Percentiles rank a stretch among this genome's conserved stretches.
Evolutionary conservation across 2,888 invertebrate genomes (phyloP).

Genomic region (Trachelus iudaicus): DNA sequence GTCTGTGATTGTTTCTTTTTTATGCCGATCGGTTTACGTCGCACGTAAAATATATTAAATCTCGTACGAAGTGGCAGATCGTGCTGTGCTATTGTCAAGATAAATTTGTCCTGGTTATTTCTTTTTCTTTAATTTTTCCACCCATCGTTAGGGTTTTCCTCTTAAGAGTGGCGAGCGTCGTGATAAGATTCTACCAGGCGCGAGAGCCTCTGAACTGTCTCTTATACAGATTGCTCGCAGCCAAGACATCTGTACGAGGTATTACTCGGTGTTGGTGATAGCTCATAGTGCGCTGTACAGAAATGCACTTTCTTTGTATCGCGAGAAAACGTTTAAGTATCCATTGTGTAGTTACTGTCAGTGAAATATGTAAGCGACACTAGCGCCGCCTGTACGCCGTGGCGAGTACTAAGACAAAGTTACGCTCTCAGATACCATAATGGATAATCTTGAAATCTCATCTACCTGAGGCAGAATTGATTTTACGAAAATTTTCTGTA

Average conservation of each 20-base stretch:
- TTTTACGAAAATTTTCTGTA: background rate
- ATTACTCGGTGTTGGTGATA: background rate
- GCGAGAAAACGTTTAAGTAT: background rate
- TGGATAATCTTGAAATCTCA: background rate
- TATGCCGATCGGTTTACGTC: background rate
- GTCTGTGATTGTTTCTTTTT: background rate
- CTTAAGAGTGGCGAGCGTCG: background rate
- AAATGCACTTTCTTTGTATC: background rate
- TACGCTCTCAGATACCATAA: background rate
- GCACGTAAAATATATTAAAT: background rate
- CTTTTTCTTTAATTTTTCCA: background rate
- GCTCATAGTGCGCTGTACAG: background rate
- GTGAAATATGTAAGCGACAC: background rate
- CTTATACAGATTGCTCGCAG: background rate
- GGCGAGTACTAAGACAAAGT: background rate
- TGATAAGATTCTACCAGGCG: background rate
- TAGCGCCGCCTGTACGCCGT: background rate
- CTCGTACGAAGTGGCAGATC: background rate
- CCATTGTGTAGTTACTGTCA: background rate
- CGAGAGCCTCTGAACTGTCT: background rate
- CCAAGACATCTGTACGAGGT: background rate
- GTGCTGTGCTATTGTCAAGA: background rate
- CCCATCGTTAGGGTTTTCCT: background rate
- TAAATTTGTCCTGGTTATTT: background rate
- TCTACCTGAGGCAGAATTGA: background rate